Base-by-base conservation (phyloP, 2,888 invertebrate species). In the Diadegma fenestrale region DNA sequence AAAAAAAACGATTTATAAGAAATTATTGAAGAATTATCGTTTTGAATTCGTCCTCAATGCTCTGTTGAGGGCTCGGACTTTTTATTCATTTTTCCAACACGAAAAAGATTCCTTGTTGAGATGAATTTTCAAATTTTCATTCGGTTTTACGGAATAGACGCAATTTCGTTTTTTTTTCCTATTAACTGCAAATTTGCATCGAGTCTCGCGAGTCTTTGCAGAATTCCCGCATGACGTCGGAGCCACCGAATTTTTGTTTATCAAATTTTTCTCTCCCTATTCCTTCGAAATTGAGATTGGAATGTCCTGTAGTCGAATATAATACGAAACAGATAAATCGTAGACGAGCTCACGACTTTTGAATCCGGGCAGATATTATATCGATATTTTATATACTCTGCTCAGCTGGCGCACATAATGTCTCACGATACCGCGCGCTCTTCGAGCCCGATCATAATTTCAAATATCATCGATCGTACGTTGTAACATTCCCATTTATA, bases 391-490 rank as follows among this genome's bases (percentile, higher is more conserved):
- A 7, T 37, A n/a, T 63, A 63, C 63, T 64, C 41, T n/a, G n/a
- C n/a, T 66, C 19, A 66, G 5, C 22, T 5, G 12, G 63, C 30
- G 41, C 41, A 19, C 66, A 66, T 22, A 43, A 66, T 66, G 41
- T 41, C 41, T 66, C 66, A 22, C 22, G 66, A 10, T 22, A 71
- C 45, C 0, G 51, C 37, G 5, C 30, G 63, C 77, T 22, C 22
- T 14, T 14, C 6, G 30, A 48, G 43, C 10, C 37, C 71, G 54
- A 76, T 84, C 75, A 76, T 80, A 76, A 76, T 80, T 80, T 69
- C 79, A 69, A 83, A 75, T 83, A 84, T 84, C 80, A 76, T 80
- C 75, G 84, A 80, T 80, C 80, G 58, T 77, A 64, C 80, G 30
- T 76, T 82, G 51, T 71, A 71, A 51, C 2, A 30, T 48, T 3